phyloP scores from a whole-genome alignment of 2,113 vertebrate species.

The Urocolius indicus region DNA sequence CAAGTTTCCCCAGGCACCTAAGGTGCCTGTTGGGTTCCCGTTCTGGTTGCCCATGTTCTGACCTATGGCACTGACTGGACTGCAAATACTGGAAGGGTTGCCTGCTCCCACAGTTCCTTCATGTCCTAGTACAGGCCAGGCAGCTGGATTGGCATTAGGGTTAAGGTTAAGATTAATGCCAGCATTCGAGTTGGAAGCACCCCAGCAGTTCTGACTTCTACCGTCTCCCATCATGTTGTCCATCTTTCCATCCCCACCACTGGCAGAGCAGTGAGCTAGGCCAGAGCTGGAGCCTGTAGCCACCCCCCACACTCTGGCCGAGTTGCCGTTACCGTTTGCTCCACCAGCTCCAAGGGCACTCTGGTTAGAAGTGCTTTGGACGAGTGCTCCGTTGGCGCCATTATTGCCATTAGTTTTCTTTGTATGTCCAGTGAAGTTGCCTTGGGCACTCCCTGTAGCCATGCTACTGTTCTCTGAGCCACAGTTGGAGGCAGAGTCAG shows the following conservation, averaged over 20 bases:
- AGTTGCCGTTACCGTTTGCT: conserved; percentile 66
- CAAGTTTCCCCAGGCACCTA: conserved; percentile 91
- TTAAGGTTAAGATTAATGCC: conserved; percentile 97
- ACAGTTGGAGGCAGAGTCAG: conserved; percentile 85
- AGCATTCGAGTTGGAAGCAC: conserved; percentile 85
- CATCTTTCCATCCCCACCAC: conserved; percentile 88
- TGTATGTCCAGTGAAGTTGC: conserved; percentile 90
- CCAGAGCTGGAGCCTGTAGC: conserved; percentile 86
- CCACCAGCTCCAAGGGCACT: conserved; percentile 82
- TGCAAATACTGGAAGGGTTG: conserved; percentile 90
- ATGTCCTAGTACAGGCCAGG: conserved; percentile 97
- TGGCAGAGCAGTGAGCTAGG: conserved; percentile 85
- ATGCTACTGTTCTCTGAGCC: conserved; percentile 90
- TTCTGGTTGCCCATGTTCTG: conserved; percentile 88
- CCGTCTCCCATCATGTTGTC: conserved; percentile 89
- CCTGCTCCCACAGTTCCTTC: conserved; percentile 87
- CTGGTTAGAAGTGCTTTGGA: conserved; percentile 83
- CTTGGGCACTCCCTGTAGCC: conserved; percentile 93
- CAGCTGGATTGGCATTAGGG: conserved; percentile 96
- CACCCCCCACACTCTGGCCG: conserved; percentile 82
- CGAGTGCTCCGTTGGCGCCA: conserved; percentile 79
- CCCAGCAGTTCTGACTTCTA: conserved; percentile 90
- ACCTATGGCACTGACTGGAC: conserved; percentile 88
- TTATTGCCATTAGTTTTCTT: conserved; percentile 89
- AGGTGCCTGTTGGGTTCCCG: conserved; percentile 83